Percentiles rank a stretch among this genome's conserved stretches.
phyloP scores from a whole-genome alignment of 2,797 vertebrate genomes.

The Gallinago stenura region DNA sequence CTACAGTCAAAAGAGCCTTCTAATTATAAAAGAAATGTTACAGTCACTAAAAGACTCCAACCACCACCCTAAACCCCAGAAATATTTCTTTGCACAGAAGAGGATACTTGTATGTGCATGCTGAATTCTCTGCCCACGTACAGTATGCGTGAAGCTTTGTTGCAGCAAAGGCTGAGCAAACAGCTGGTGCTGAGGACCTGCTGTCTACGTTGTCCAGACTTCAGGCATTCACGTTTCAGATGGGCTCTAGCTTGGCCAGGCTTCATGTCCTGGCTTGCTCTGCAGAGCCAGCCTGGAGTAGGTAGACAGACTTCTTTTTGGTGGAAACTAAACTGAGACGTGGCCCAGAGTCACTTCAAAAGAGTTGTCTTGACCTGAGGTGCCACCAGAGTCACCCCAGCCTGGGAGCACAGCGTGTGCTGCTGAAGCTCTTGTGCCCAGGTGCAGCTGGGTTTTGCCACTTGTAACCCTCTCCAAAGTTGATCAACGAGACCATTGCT shows the following conservation, averaged over 20 bases:
- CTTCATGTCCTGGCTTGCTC: not conserved
- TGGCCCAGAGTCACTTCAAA: not conserved
- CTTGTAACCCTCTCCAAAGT: not conserved
- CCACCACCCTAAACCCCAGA: not conserved
- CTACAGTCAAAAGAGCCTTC: not conserved
- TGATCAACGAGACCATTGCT: not conserved
- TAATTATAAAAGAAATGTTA: not conserved
- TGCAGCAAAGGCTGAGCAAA: not conserved
- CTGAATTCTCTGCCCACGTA: not conserved
- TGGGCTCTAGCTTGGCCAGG: not conserved
- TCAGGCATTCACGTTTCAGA: accelerated
- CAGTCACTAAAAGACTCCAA: not conserved
- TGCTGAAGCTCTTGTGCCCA: no score
- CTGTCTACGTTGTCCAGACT: accelerated
- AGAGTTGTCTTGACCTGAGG: not conserved
- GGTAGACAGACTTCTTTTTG: not conserved
- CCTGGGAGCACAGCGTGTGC: accelerated
- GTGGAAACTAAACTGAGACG: not conserved
- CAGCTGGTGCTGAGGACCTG: not conserved
- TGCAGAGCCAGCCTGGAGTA: not conserved
- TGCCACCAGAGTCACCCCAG: not conserved
- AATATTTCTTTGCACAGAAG: not conserved
- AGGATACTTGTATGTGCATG: not conserved
- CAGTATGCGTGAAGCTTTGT: accelerated
- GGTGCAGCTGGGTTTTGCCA: not conserved